These are phyloP conservation scores for Diglossa cyanea DNA, from an alignment of 2,797 vertebrate genomes.

Conservation along the genomic window DNA sequence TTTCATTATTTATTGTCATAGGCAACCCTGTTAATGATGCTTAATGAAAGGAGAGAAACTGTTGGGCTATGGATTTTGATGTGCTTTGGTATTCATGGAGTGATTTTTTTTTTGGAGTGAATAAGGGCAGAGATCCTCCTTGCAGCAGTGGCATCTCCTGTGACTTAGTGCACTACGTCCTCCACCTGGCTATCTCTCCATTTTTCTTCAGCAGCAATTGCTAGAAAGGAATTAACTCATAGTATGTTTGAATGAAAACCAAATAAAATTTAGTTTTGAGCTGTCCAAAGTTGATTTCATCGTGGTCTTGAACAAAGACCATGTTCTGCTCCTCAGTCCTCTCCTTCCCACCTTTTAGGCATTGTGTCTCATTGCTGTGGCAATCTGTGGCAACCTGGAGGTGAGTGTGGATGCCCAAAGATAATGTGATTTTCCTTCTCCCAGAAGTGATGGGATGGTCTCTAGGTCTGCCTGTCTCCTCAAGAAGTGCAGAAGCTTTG, in stretches of 20 bases:
- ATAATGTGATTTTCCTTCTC: background rate
- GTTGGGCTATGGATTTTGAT: background rate
- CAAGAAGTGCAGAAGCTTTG: background rate
- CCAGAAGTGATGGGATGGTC: background rate
- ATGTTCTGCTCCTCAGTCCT: background rate
- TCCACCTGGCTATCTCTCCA: background rate
- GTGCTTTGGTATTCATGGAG: background rate
- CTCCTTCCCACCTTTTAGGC: background rate
- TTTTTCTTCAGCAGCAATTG: background rate
- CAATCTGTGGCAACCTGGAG: background rate
- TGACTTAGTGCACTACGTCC: background rate
- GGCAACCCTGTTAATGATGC: background rate
- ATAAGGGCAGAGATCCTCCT: background rate
- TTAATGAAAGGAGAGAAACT: background rate
- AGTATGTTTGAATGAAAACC: background rate
- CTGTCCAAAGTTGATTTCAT: background rate
- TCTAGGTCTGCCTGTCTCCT: background rate
- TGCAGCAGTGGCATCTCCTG: background rate
- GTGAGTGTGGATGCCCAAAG: background rate
- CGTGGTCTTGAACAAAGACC: background rate
- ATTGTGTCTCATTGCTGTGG: background rate
- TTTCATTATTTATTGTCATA: background rate
- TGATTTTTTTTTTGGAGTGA: background rate
- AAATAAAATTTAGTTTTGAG: background rate
- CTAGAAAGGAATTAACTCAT: background rate